Evolutionary conservation across 2,888 invertebrate species (phyloP).

Genomic region (Timema cristinae): DNA sequence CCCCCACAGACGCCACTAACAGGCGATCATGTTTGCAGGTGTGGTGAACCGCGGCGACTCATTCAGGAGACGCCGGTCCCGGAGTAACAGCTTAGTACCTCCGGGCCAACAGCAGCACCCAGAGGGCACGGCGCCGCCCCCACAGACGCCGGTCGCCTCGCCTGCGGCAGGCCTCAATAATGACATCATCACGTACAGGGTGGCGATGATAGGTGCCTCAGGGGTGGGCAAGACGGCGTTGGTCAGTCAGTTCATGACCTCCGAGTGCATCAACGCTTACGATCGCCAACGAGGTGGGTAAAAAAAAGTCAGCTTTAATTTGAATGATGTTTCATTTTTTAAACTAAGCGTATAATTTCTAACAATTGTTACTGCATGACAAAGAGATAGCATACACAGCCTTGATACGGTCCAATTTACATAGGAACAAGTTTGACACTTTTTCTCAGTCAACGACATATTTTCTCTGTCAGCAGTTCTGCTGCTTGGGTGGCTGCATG

Average conservation of each 20-base stretch:
- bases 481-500: no score
- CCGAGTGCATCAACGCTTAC: constrained; percentile 91
- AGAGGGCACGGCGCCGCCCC: constrained; percentile 26
- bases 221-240: constrained; percentile 84
- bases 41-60: constrained; percentile 93
- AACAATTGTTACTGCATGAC: no score
- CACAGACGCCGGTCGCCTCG: constrained; percentile 26
- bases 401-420: no score
- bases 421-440: no score
- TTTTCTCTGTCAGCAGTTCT: no score
- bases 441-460: no score
- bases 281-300: constrained; percentile 74
- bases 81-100: constrained; percentile 38
- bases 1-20: background rate
- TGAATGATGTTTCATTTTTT: no score
- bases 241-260: constrained; percentile 86
- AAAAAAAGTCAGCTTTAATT: no score
- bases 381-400: no score
- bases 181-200: constrained; percentile 54
- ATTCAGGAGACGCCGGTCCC: constrained; percentile 75
- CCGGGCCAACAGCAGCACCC: constrained; percentile 43
- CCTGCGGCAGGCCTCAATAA: constrained; percentile 25
- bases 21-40: constrained; percentile 53
- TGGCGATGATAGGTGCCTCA: constrained; percentile 73
- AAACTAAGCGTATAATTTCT: no score